phyloP scores from a whole-genome alignment of 2,888 invertebrate species.

The Ashinkailepas kermadecensis region DNA sequence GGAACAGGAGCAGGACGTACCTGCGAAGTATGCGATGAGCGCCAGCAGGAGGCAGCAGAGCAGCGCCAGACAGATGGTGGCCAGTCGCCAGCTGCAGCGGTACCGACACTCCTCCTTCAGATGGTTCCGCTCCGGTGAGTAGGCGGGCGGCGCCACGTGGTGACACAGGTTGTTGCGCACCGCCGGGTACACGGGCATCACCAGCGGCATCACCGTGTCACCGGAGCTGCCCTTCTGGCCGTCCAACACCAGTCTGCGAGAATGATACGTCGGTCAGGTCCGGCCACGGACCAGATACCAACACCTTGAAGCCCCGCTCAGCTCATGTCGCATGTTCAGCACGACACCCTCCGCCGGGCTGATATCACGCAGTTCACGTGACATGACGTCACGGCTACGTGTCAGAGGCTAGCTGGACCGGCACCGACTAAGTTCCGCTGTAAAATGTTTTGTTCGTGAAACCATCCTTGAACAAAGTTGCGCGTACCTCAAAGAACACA shows the following conservation, averaged over 20 bases:
- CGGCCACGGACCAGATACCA: too few species aligned
- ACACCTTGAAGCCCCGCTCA: too few species aligned
- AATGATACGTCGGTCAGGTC: too few species aligned
- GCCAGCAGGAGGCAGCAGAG: neutral
- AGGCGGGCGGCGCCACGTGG: slow-evolving; percentile 58
- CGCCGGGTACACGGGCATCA: slow-evolving; percentile 9
- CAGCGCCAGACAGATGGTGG: slow-evolving; percentile 3
- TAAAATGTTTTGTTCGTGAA: too few species aligned
- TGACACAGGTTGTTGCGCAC: slow-evolving; percentile 1
- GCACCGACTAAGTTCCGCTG: too few species aligned
- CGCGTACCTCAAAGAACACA: too few species aligned
- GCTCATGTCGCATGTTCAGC: too few species aligned
- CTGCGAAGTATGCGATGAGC: neutral
- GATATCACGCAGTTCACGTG: too few species aligned
- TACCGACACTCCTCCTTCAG: slow-evolving; percentile 4
- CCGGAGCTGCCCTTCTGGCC: slow-evolving; percentile 1
- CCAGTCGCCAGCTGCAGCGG: slow-evolving; percentile 7
- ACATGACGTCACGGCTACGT: too few species aligned
- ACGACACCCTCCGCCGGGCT: too few species aligned
- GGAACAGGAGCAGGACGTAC: neutral
- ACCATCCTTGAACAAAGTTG: too few species aligned
- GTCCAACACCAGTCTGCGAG: neutral
- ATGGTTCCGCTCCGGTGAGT: slow-evolving; percentile 78
- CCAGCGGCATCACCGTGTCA: neutral
- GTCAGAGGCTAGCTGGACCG: too few species aligned